These are phyloP conservation scores for Acleris holmiana DNA, from an alignment of 2,888 invertebrate species.

Conservation along the genomic window DNA sequence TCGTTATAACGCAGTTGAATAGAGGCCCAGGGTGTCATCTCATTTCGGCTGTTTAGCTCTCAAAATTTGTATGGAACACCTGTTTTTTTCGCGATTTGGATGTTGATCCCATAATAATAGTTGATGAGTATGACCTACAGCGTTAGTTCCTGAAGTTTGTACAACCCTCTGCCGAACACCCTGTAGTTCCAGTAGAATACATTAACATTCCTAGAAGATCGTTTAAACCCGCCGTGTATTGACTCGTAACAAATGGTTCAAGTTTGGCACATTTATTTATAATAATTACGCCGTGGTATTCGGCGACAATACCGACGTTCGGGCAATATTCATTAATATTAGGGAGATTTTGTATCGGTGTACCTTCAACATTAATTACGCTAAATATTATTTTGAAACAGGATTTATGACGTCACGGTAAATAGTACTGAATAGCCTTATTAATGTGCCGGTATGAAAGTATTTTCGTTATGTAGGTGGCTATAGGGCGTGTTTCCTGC, in stretches of 20 bases:
- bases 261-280: conserved; percentile 69
- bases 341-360: conserved; percentile 35
- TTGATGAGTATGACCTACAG: no score
- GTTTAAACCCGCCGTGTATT: conserved; percentile 50
- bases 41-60: no score
- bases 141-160: no score
- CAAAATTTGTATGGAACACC: no score
- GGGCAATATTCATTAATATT: conserved; percentile 51
- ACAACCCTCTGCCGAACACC: no score
- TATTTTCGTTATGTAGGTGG: conserved; percentile 17
- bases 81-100: no score
- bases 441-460: conserved; percentile 20
- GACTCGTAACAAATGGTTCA: conserved; percentile 55
- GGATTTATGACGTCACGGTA: conserved; percentile 34
- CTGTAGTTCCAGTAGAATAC: conserved; percentile 15
- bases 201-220: conserved; percentile 38
- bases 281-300: conserved; percentile 71
- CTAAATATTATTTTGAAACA: conserved; percentile 32
- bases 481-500: neutral
- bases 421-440: conserved; percentile 19
- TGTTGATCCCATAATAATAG: no score
- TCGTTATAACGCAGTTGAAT: no score
- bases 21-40: no score
- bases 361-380: conserved; percentile 34
- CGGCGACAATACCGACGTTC: conserved; percentile 60